phyloP scores from a whole-genome alignment of 2,797 vertebrate genomes.

The Sphenodon punctatus region DNA sequence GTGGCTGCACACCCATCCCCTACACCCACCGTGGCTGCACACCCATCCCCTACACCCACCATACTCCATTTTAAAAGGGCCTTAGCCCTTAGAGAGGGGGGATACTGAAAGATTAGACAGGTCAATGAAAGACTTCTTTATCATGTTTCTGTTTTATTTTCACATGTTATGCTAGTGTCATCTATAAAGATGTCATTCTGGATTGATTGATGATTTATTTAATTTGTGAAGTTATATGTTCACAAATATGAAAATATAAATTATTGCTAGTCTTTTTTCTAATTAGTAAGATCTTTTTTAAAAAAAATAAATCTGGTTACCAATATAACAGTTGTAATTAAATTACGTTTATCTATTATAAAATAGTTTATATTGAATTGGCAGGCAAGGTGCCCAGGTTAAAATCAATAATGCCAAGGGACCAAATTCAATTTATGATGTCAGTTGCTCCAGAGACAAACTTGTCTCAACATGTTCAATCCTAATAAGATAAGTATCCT shows the following conservation, averaged over 20 bases:
- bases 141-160: neutral
- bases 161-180: neutral
- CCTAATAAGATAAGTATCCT: neutral
- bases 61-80: too few relatives aligned
- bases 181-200: accelerated
- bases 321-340: neutral
- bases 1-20: too few relatives aligned
- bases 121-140: accelerated
- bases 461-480: neutral
- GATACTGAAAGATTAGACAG: too few relatives aligned
- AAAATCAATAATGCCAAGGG: neutral
- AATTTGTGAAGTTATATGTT: neutral
- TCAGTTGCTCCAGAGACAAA: too few relatives aligned
- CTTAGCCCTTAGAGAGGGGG: too few relatives aligned
- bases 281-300: too few relatives aligned
- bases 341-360: neutral
- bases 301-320: neutral
- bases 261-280: neutral
- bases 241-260: too few relatives aligned
- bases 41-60: too few relatives aligned
- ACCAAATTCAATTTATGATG: neutral
- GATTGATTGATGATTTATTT: neutral
- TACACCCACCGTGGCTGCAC: too few relatives aligned
- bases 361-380: neutral
- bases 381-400: neutral